These are phyloP conservation scores for Bathynomus jamesi DNA, from an alignment of 1,140 invertebrate genomes.

Conservation along the genomic window DNA sequence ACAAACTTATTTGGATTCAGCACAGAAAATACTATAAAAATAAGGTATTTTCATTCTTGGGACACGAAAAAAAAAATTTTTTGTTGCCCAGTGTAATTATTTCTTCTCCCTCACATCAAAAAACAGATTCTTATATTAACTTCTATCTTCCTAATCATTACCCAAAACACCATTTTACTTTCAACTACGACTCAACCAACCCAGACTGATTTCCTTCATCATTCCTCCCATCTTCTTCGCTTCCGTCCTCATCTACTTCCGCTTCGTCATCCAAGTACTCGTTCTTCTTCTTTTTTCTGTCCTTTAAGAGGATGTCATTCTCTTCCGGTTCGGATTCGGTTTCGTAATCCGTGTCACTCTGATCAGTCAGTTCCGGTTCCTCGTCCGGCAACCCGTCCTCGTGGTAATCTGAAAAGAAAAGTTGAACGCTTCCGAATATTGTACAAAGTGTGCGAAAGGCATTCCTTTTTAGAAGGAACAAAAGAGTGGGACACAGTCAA, in stretches of 20 bases:
- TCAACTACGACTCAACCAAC: too few species aligned
- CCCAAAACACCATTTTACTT: too few species aligned
- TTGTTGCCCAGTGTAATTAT: too few species aligned
- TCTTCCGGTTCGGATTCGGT: slow-evolving; percentile 24
- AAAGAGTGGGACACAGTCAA: neutral
- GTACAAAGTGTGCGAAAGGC: neutral
- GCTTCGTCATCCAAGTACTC: slow-evolving; percentile 27
- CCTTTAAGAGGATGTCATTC: slow-evolving; percentile 18
- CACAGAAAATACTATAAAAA: too few species aligned
- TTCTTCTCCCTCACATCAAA: too few species aligned
- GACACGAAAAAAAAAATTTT: too few species aligned
- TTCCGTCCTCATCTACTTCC: slow-evolving; percentile 18
- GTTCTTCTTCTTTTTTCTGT: slow-evolving; percentile 27
- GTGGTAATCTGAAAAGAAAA: slow-evolving; percentile 10
- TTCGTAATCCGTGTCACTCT: slow-evolving; percentile 26
- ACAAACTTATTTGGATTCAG: too few species aligned
- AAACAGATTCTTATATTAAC: too few species aligned
- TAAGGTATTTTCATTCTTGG: too few species aligned
- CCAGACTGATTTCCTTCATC: too few species aligned
- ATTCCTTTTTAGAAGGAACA: neutral
- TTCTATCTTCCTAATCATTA: too few species aligned
- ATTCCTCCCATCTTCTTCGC: too few species aligned
- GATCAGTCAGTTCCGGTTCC: slow-evolving; percentile 22
- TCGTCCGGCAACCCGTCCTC: slow-evolving; percentile 19
- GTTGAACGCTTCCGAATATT: neutral